These are phyloP conservation scores for Turritopsis dohrnii DNA, from an alignment of 30 jellyfish, hydroid and myxozoan species.

Conservation along the genomic window DNA sequence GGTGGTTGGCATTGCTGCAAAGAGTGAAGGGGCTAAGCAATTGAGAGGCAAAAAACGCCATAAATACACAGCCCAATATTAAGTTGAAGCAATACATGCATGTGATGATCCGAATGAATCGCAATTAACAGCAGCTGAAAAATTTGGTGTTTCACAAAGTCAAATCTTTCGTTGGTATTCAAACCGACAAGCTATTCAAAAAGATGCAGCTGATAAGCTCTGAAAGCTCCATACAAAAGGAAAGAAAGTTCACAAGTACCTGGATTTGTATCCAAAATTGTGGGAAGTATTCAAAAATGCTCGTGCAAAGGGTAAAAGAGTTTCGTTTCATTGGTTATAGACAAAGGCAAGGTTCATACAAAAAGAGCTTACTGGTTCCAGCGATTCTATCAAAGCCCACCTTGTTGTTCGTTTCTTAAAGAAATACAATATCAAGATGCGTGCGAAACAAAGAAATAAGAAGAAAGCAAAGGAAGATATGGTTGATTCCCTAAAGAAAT, in stretches of 20 bases:
- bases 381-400: not conserved
- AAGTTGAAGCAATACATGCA: slow-evolving; percentile 27
- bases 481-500: not conserved
- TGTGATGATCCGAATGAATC: slow-evolving; percentile 15
- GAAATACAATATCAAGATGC: not conserved
- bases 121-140: not conserved
- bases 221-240: no score
- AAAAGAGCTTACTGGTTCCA: not conserved
- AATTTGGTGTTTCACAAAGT: slow-evolving; percentile 21
- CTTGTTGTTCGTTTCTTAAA: not conserved
- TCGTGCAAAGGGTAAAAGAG: not conserved
- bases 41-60: slow-evolving; percentile 21
- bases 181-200: no score
- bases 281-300: no score
- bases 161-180: slow-evolving; percentile 16
- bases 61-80: not conserved
- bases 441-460: slow-evolving; percentile 2
- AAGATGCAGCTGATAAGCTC: no score
- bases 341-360: not conserved
- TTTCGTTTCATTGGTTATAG: slow-evolving; percentile 7
- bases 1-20: slow-evolving; percentile 18
- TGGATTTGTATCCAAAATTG: no score
- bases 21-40: slow-evolving; percentile 18
- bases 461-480: slow-evolving; percentile 2
- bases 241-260: no score